Percentiles rank a stretch among this genome's conserved stretches.
Evolutionary conservation across 2,888 invertebrate species (phyloP).

Genomic region (Helicoverpa assulta): DNA sequence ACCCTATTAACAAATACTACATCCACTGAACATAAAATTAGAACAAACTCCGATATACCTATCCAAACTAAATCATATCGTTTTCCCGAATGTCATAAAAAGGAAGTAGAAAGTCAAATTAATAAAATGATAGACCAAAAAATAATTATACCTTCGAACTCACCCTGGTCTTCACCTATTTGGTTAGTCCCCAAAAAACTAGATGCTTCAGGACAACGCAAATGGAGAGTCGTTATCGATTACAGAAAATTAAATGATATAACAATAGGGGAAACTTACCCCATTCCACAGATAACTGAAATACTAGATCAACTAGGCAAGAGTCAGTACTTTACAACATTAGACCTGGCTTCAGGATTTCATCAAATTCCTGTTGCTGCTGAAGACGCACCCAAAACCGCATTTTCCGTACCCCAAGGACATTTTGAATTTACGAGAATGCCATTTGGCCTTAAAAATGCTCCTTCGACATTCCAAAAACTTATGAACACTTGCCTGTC

Average conservation of each 20-base stretch:
- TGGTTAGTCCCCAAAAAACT: too few species aligned
- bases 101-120: constrained; percentile 13
- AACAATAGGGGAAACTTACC: constrained; percentile 4
- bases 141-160: constrained; percentile 6
- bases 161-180: constrained; percentile 12
- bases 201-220: too few species aligned
- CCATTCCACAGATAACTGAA: constrained; percentile 35
- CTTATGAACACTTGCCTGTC: constrained; percentile 71
- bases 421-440: constrained; percentile 4
- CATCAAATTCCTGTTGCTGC: background rate
- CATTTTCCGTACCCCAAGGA: background rate
- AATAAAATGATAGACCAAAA: constrained; percentile 15
- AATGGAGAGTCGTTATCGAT: too few species aligned
- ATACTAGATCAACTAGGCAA: constrained; percentile 27
- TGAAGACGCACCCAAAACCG: background rate
- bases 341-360: background rate
- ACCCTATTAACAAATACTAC: constrained; percentile 11
- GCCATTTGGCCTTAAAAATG: constrained; percentile 43
- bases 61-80: constrained; percentile 25
- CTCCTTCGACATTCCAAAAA: constrained; percentile 74
- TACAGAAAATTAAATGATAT: too few species aligned
- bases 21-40: constrained; percentile 18
- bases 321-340: background rate
- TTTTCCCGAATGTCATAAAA: constrained; percentile 17
- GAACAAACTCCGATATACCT: constrained; percentile 6